These are phyloP conservation scores for Eulemur albifrons DNA, from an alignment of 2,797 vertebrate genomes.

Conservation along the genomic window DNA sequence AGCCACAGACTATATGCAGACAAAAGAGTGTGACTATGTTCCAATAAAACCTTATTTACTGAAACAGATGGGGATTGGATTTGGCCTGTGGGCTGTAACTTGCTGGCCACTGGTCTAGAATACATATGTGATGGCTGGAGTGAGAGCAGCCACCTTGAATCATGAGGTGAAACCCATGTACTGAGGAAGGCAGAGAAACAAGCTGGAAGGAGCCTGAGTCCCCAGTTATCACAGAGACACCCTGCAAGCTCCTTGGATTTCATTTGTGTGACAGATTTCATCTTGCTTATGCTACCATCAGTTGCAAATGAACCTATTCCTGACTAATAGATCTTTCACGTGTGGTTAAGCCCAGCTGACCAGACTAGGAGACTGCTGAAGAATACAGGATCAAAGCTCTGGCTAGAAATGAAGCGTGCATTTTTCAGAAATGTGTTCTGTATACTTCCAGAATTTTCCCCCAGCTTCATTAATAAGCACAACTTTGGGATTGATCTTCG, in stretches of 20 bases:
- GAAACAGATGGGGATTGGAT: not conserved
- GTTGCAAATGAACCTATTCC: constrained; percentile 58
- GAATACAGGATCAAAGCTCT: not conserved
- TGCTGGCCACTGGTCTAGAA: not conserved
- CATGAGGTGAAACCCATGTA: not conserved
- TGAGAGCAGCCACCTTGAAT: not conserved
- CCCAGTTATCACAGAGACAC: not conserved
- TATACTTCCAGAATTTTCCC: not conserved
- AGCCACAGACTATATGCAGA: not conserved
- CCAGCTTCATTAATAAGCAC: not conserved
- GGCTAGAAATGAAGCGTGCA: not conserved
- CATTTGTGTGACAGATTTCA: constrained; percentile 34
- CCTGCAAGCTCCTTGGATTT: not conserved
- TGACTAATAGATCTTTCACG: constrained; percentile 26
- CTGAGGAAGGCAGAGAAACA: not conserved
- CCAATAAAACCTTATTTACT: not conserved
- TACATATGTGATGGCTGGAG: not conserved
- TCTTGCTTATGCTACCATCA: constrained; percentile 28
- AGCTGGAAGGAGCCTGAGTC: not conserved
- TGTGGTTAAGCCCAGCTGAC: constrained; percentile 10
- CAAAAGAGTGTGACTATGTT: not conserved
- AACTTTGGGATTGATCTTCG: not conserved
- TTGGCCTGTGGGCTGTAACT: not conserved
- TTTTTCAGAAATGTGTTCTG: not conserved
- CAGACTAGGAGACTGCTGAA: constrained; percentile 12